These are phyloP conservation scores for Saimiri boliviensis DNA, from an alignment of 2,113 vertebrate species.

Conservation along the genomic window DNA sequence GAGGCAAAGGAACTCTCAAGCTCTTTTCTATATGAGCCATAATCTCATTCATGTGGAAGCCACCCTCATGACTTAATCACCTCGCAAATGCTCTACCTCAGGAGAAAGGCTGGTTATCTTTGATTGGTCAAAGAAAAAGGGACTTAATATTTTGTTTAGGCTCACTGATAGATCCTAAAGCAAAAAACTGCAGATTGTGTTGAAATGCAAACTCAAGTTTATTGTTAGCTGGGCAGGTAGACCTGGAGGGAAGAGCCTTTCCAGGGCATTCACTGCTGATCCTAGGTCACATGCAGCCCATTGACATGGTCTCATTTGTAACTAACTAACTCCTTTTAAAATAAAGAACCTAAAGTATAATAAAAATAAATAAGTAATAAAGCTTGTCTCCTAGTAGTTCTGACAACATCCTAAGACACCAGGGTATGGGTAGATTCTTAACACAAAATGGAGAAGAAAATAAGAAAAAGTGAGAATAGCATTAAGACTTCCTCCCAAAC, in stretches of 20 bases:
- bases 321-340: neutral
- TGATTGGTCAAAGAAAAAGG: neutral
- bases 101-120: neutral
- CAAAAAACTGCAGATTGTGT: neutral
- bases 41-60: neutral
- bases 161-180: neutral
- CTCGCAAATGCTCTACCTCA: too few species aligned
- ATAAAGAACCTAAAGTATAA: neutral
- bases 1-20: too few species aligned
- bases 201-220: neutral
- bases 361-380: neutral
- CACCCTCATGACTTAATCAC: neutral
- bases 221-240: neutral
- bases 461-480: neutral
- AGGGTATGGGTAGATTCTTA: conserved; percentile 72
- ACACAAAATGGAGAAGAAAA: conserved; percentile 58
- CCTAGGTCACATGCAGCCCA: neutral
- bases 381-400: neutral
- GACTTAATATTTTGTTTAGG: conserved; percentile 1
- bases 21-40: neutral
- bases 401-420: neutral
- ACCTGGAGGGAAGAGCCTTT: neutral
- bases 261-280: neutral
- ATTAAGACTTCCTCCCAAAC: conserved; percentile 48
- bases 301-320: neutral